These are phyloP conservation scores for Polylopha cassiicola DNA, from an alignment of 2,888 invertebrate species.

Conservation along the genomic window DNA sequence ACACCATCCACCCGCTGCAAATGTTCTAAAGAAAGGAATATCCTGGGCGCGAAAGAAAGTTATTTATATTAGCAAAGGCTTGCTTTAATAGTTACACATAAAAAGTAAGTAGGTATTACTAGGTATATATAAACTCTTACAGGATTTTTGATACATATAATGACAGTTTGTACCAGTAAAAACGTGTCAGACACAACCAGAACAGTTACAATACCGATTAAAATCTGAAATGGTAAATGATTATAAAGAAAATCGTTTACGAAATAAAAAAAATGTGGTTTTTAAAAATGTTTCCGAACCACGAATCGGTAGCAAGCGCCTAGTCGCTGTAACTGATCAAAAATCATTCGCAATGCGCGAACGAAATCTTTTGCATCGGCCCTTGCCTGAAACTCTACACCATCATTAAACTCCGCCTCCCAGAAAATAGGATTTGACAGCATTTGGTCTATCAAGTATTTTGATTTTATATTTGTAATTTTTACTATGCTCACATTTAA, in stretches of 20 bases:
- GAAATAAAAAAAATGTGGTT: no score
- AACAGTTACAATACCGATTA: constrained; percentile 29
- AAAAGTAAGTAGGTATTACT: no score
- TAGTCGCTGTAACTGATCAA: constrained; percentile 33
- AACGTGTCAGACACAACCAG: constrained; percentile 40
- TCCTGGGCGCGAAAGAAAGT: no score
- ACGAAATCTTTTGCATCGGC: constrained; percentile 34
- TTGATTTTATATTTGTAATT: constrained; percentile 37
- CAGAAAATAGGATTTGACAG: constrained; percentile 44
- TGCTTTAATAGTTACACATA: no score
- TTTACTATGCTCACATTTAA: constrained; percentile 53
- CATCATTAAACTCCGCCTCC: constrained; percentile 40
- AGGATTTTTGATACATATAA: constrained; percentile 37
- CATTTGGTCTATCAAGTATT: constrained; percentile 43
- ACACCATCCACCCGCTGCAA: no score
- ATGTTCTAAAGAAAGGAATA: no score
- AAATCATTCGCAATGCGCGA: constrained; percentile 38
- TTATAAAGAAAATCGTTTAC: constrained; percentile 7
- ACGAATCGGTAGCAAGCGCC: constrained; percentile 38
- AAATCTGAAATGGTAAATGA: constrained; percentile 33
- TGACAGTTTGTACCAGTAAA: constrained; percentile 41
- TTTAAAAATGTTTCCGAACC: no score
- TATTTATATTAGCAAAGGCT: no score
- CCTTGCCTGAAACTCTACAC: constrained; percentile 39
- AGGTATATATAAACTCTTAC: no score